Conservation (phyloP, 2,888 invertebrate genomes). For the Hoplodrina blanda region DNA sequence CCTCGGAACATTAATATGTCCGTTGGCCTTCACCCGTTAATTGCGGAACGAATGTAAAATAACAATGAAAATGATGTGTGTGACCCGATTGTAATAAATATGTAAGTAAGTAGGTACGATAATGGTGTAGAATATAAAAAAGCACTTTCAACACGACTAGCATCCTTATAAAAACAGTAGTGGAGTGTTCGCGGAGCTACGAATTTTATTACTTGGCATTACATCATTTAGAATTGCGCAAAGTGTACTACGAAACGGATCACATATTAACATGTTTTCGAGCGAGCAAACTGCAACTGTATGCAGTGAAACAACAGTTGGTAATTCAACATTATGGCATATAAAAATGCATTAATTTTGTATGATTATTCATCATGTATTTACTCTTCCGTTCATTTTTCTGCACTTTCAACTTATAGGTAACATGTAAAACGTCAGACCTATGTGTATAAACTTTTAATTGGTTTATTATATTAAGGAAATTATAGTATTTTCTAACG, state of each 20-base stretch:
- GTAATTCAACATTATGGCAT: not conserved
- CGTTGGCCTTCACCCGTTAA: slow-evolving; percentile 35
- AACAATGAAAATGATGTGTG: slow-evolving; percentile 47
- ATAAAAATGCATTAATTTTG: not conserved
- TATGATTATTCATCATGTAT: not conserved
- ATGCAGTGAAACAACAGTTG: slow-evolving; percentile 10
- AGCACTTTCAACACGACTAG: slow-evolving; percentile 55
- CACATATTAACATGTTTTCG: slow-evolving; percentile 48
- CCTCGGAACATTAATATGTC: slow-evolving; percentile 27
- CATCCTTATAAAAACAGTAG: slow-evolving; percentile 48
- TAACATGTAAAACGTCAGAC: not conserved
- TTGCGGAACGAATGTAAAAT: slow-evolving; percentile 48
- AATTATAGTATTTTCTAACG: slow-evolving; percentile 13
- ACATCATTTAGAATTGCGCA: slow-evolving; percentile 39
- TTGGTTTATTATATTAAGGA: not conserved
- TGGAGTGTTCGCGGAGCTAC: slow-evolving; percentile 20
- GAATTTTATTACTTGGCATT: slow-evolving; percentile 48
- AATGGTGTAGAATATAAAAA: slow-evolving; percentile 62
- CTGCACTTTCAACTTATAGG: not conserved
- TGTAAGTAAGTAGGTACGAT: slow-evolving; percentile 43
- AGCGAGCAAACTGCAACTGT: slow-evolving; percentile 19
- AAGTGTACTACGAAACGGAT: slow-evolving; percentile 27
- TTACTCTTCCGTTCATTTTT: not conserved
- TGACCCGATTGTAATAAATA: slow-evolving; percentile 54
- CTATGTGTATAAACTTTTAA: not conserved